Evolutionary conservation across 2,888 invertebrate species (phyloP).

Genomic region (Volucella bombylans): DNA sequence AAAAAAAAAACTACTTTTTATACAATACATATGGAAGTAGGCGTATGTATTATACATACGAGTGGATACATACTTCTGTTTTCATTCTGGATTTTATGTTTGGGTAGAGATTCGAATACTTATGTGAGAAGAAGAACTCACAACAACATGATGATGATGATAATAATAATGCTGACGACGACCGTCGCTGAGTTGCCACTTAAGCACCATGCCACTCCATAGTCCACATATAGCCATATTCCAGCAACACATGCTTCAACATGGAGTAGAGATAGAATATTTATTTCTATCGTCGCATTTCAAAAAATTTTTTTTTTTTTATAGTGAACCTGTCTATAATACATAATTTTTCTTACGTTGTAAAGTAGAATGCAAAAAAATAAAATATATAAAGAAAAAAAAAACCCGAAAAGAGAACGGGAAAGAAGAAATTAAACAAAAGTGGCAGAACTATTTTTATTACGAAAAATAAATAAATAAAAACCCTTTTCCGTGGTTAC

Average conservation of each 20-base stretch:
- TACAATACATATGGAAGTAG: too few species aligned
- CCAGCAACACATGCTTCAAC: conserved; percentile 54
- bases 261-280: conserved; percentile 41
- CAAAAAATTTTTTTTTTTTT: conserved; percentile 22
- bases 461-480: conserved; percentile 47
- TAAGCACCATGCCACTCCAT: conserved; percentile 61
- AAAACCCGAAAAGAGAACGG: conserved; percentile 1
- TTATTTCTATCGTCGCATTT: background rate
- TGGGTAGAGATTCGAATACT: conserved; percentile 61
- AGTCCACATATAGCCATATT: conserved; percentile 28
- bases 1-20: background rate
- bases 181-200: conserved; percentile 65
- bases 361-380: conserved; percentile 64
- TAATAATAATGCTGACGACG: conserved; percentile 49
- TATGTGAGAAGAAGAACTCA: conserved; percentile 48
- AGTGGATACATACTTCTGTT: conserved; percentile 15
- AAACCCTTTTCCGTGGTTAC: conserved; percentile 50
- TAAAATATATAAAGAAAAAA: conserved; percentile 29
- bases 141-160: conserved; percentile 35
- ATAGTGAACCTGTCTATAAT: background rate
- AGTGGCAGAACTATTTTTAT: conserved; percentile 69
- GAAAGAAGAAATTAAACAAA: conserved; percentile 63
- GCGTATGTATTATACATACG: too few species aligned
- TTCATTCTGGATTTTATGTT: conserved; percentile 63
- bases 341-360: conserved; percentile 44